phyloP scores from a whole-genome alignment of 1,140 invertebrate species.

The Triops longicaudatus region DNA sequence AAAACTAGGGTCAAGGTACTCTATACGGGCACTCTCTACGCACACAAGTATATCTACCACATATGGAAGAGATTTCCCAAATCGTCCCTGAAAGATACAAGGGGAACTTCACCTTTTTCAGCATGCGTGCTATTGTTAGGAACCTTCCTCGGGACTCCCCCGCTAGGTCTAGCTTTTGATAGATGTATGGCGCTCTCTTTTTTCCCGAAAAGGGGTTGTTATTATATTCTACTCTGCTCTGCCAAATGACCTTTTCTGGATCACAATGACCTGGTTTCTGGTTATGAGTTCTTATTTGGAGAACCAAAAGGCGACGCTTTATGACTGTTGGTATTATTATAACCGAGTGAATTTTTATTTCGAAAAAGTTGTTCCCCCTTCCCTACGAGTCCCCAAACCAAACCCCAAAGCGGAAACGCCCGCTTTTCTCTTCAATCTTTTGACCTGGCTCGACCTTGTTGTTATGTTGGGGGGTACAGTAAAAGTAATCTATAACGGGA shows the following conservation, averaged over 20 bases:
- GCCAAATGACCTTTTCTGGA: neutral
- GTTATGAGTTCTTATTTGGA: neutral
- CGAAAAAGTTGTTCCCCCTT: neutral
- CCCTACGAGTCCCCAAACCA: neutral
- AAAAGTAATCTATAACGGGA: neutral
- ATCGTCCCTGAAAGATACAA: too few species aligned
- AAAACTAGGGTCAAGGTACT: constrained; percentile 12
- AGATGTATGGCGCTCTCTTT: neutral
- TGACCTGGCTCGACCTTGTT: constrained; percentile 5
- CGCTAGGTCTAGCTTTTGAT: neutral
- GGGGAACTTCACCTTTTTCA: too few species aligned
- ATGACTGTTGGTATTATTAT: neutral
- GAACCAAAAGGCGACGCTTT: neutral
- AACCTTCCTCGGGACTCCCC: neutral
- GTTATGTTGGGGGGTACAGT: neutral
- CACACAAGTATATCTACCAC: neutral
- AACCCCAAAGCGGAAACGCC: neutral
- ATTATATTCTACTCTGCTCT: neutral
- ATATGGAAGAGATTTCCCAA: too few species aligned
- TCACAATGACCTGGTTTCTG: neutral
- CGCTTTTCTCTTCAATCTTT: neutral
- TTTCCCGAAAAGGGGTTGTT: neutral
- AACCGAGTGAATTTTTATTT: neutral
- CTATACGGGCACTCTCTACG: neutral
- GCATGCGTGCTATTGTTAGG: neutral